phyloP scores from a whole-genome alignment of 2,113 vertebrate genomes.

The Bucco capensis region DNA sequence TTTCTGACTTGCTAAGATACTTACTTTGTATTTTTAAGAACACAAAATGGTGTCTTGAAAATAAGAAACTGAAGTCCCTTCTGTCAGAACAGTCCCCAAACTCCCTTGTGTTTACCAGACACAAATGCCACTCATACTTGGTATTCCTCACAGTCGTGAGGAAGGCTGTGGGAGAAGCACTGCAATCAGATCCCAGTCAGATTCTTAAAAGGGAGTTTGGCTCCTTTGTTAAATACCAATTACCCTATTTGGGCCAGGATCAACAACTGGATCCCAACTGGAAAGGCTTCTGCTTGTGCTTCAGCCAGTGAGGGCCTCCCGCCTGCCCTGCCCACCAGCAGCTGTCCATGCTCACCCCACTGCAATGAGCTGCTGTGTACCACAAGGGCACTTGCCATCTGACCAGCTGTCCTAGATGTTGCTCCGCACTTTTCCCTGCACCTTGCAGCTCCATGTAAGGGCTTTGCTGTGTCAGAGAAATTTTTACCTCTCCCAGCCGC shows the following conservation, averaged over 20 bases:
- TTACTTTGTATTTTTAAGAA: background rate
- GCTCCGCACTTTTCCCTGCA: background rate
- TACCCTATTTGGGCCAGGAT: conserved; percentile 54
- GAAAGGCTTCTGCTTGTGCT: background rate
- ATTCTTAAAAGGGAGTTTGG: conserved; percentile 53
- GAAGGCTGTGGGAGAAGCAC: conserved; percentile 51
- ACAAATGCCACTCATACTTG: conserved; percentile 60
- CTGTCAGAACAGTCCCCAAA: conserved; percentile 44
- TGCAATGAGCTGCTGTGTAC: fast-evolving
- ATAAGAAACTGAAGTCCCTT: background rate
- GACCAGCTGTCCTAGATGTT: background rate
- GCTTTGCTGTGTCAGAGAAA: background rate
- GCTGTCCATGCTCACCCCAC: background rate
- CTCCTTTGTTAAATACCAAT: conserved; percentile 50
- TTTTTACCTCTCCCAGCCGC: background rate
- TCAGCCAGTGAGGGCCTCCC: background rate
- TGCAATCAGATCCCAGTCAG: conserved; percentile 32
- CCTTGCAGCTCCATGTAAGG: background rate
- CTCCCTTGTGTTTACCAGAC: conserved; percentile 51
- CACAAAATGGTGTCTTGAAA: background rate
- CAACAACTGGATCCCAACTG: conserved; percentile 46
- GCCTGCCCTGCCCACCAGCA: background rate
- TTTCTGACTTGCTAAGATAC: background rate
- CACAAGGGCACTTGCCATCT: background rate
- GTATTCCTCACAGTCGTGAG: conserved; percentile 54